These are phyloP conservation scores for Calyptommatus sinebrachiatus DNA, from an alignment of 2,113 vertebrate species.

Conservation along the genomic window DNA sequence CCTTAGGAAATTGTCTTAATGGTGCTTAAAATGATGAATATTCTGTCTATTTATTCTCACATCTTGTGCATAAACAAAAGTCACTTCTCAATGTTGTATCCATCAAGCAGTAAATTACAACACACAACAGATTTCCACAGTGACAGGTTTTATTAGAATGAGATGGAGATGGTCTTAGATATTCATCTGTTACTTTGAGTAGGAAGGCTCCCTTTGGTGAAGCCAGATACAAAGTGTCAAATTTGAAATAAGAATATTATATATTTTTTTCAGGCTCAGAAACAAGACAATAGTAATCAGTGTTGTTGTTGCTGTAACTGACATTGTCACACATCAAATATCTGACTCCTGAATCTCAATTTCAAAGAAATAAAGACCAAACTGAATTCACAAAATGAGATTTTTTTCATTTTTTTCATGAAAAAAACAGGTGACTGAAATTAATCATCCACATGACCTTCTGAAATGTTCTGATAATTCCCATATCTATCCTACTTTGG, in stretches of 20 bases:
- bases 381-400: background rate
- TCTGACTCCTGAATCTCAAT: background rate
- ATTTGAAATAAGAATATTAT: background rate
- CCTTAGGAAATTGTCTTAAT: background rate
- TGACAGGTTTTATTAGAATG: background rate
- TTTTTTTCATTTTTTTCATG: too few relatives aligned
- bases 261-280: too few relatives aligned
- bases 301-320: background rate
- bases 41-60: background rate
- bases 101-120: background rate
- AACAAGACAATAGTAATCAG: too few relatives aligned
- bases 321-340: background rate
- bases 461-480: too few relatives aligned
- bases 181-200: background rate
- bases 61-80: background rate
- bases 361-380: background rate
- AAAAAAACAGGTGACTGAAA: too few relatives aligned
- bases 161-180: background rate
- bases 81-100: background rate
- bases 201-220: background rate
- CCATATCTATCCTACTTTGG: too few relatives aligned
- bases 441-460: too few relatives aligned
- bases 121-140: background rate
- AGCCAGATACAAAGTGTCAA: background rate
- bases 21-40: background rate